Conservation (phyloP, 1,140 invertebrate genomes). For the Pissodes strobi region DNA sequence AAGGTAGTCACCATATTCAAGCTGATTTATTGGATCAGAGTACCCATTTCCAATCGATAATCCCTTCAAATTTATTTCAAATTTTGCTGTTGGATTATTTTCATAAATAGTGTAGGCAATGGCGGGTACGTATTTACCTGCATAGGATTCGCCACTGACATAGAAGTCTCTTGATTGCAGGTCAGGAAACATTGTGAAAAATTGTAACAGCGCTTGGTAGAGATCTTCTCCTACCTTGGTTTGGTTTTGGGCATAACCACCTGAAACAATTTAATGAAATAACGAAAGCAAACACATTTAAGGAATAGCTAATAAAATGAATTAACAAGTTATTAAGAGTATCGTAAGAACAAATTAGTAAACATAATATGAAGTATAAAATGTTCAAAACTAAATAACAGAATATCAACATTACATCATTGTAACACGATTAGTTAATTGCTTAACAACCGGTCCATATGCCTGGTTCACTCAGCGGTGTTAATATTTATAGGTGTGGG, state of each 20-base stretch:
- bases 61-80: constrained; percentile 70
- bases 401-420: too few relatives aligned
- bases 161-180: constrained; percentile 68
- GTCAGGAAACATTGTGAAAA: constrained; percentile 71
- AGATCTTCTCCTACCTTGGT: constrained; percentile 67
- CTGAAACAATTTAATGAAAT: constrained; percentile 66
- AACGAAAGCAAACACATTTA: too few relatives aligned
- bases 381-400: too few relatives aligned
- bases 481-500: too few relatives aligned
- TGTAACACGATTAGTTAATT: too few relatives aligned
- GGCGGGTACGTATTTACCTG: constrained; percentile 79
- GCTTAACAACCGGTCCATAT: too few relatives aligned
- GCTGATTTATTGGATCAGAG: constrained; percentile 75
- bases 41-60: constrained; percentile 83
- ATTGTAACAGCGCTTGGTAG: constrained; percentile 68
- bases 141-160: constrained; percentile 84
- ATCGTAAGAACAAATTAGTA: too few relatives aligned
- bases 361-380: too few relatives aligned
- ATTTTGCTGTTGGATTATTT: constrained; percentile 62
- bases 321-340: too few relatives aligned
- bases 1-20: constrained; percentile 72
- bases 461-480: too few relatives aligned
- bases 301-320: too few relatives aligned
- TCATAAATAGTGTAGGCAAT: constrained; percentile 73
- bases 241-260: constrained; percentile 66